Evolutionary conservation across 2,113 vertebrate species (phyloP), one percentile per base, ranked within the genome.

Genomic region (Solea solea): DNA sequence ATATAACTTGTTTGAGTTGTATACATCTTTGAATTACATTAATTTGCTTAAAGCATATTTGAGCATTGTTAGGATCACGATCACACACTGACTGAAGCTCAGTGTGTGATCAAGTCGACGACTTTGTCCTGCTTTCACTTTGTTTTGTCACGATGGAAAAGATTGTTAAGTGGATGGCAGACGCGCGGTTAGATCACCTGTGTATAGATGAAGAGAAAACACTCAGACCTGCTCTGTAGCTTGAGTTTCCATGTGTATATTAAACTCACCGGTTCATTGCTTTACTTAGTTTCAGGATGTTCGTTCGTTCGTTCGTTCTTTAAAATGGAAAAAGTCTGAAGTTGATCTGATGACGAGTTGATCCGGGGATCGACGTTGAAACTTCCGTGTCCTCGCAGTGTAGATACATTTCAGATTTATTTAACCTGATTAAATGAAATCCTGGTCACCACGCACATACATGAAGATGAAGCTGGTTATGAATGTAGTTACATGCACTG

Each of bases 401-500:
- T 72, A 73, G 76, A 76, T 53, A 52, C 63, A 64, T 85, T 80
- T 87, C 76, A 70, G 69, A 83, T 89, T 85, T 71, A 71, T 87
- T 86, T 78, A 72, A 69, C 64, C 74, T 82, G 76, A 72, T 81
- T 78, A 72, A 80, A 77, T 21, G 21, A 21, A 21, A 21, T 21
- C 61, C 63, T 82, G 68, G 82, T 89, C 83, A 87, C 84, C 85
- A 81, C 81, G 76, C 88, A 90, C 88, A 86, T 86, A 89, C 82
- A 85, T 91, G 84, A 91, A 92, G 84, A 89, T 87, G 74, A 90
- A 80, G 86, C 78, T 82, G 75, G 84, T 93, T 83, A 81, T 93
- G 93, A 94, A 94, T 94, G 94, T 94, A 93, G 91, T 92, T 91
- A 88, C 78, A 92, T 92, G 92, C 93, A 94, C 92, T 93, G 91